Percentiles rank a stretch among this genome's conserved stretches.
Conservation (phyloP, 2,888 invertebrate species). For the Lysandra coridon region DNA sequence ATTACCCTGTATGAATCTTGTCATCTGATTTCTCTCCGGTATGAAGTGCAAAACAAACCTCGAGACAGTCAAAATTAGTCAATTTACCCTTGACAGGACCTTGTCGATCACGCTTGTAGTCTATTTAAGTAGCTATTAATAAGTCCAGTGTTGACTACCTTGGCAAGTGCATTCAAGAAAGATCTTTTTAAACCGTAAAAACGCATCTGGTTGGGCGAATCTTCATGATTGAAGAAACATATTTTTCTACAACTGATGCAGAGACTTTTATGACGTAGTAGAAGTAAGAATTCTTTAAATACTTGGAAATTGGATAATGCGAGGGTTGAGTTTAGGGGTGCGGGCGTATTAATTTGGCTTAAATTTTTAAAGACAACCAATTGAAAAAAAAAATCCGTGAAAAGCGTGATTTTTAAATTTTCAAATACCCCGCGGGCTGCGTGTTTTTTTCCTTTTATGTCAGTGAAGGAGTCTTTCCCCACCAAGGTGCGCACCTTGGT, state of each 20-base stretch:
- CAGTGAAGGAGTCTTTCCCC: no score
- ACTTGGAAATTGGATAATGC: not conserved
- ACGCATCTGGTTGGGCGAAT: not conserved
- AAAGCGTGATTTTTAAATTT: no score
- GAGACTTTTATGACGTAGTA: not conserved
- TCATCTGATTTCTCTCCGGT: not conserved
- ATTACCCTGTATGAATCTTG: not conserved
- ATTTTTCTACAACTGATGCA: not conserved
- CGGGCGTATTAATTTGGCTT: no score
- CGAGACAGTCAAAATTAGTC: conserved; percentile 24
- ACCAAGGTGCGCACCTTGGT: no score
- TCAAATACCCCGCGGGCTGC: no score
- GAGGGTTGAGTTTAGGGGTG: no score
- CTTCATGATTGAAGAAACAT: not conserved
- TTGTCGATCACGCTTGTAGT: conserved; percentile 18
- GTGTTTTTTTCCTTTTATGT: no score
- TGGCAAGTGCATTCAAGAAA: conserved; percentile 3
- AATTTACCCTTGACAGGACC: conserved; percentile 30
- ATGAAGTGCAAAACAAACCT: not conserved
- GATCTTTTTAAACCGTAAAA: not conserved
- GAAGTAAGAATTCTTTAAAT: not conserved
- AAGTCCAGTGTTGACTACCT: conserved; percentile 24
- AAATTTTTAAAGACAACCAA: no score
- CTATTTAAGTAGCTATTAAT: conserved; percentile 31
- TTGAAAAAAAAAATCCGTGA: no score